These are phyloP conservation scores for Ceratina calcarata DNA, from an alignment of 1,140 invertebrate genomes.

Conservation along the genomic window DNA sequence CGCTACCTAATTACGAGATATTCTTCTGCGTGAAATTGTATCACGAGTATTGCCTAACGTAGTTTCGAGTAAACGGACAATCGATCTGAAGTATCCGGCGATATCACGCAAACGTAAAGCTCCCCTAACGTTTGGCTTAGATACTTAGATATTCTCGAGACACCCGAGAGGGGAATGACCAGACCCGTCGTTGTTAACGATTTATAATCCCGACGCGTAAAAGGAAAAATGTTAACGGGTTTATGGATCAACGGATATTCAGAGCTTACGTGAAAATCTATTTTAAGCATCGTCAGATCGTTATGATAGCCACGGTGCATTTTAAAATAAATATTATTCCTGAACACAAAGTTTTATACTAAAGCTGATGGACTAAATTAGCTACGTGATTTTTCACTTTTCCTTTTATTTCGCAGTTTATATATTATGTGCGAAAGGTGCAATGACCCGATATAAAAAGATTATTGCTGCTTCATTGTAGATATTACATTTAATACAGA, in stretches of 20 bases:
- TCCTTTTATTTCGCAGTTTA: background rate
- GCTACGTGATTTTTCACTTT: background rate
- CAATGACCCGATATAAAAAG: too few relatives aligned
- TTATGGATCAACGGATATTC: background rate
- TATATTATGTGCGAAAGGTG: too few relatives aligned
- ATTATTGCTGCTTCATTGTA: too few relatives aligned
- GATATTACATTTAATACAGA: too few relatives aligned
- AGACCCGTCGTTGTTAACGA: background rate
- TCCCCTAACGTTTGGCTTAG: constrained; percentile 13
- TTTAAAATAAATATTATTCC: background rate
- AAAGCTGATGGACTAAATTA: background rate
- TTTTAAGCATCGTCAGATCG: background rate
- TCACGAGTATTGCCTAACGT: background rate
- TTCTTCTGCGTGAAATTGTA: background rate
- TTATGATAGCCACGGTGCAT: background rate
- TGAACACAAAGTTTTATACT: too few relatives aligned
- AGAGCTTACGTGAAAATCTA: background rate
- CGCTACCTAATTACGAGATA: background rate
- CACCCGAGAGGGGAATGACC: constrained; percentile 21
- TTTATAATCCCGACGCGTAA: background rate
- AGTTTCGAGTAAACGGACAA: constrained; percentile 41
- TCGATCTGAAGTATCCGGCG: constrained; percentile 34
- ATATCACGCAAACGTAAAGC: constrained; percentile 42
- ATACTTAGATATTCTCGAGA: constrained; percentile 19
- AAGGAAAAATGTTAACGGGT: background rate